A percentile compares a stretch with the other conserved stretches of the same genome.
Evolutionary conservation across 2,888 invertebrate genomes (phyloP).

Genomic region (Sabellastarte sp.): DNA sequence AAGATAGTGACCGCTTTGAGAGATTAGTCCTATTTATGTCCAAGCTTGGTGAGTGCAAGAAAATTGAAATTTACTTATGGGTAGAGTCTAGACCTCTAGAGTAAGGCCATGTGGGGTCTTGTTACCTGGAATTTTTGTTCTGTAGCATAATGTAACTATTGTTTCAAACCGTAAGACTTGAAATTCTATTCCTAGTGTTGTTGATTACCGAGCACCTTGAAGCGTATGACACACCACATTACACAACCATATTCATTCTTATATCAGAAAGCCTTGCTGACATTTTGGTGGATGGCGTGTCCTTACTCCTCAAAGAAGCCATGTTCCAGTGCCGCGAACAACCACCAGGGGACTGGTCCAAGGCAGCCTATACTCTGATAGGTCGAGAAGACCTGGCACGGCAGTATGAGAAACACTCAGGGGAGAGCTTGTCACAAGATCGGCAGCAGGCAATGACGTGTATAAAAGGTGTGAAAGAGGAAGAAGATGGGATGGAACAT

Average conservation of each 20-base stretch:
- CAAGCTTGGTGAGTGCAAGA: slow-evolving; percentile 62
- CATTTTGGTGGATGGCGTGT: slow-evolving; percentile 72
- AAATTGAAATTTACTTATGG: too few species aligned
- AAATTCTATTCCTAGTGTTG: too few species aligned
- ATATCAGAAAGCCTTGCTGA: slow-evolving; percentile 57
- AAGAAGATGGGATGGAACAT: slow-evolving; percentile 70
- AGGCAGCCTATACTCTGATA: slow-evolving; percentile 71
- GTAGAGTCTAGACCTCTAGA: too few species aligned
- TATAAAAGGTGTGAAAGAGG: slow-evolving; percentile 60
- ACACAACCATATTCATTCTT: too few species aligned
- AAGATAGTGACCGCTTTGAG: slow-evolving; percentile 29
- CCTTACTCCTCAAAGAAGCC: slow-evolving; percentile 69
- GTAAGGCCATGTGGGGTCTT: too few species aligned
- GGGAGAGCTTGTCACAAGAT: not conserved
- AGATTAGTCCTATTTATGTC: slow-evolving; percentile 62
- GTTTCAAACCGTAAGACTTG: too few species aligned
- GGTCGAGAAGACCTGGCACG: slow-evolving; percentile 59
- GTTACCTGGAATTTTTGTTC: too few species aligned
- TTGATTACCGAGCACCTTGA: too few species aligned
- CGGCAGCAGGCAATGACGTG: not conserved
- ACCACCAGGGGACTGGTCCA: slow-evolving; percentile 74
- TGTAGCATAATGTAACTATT: too few species aligned
- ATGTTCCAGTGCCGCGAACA: slow-evolving; percentile 71
- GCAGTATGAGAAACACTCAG: slow-evolving; percentile 22
- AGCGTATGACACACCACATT: too few species aligned